Percentiles rank a stretch among this genome's conserved stretches.
These are phyloP conservation scores for Brachionus koreanus DNA, from an alignment of 1,140 invertebrate genomes.

Conservation along the genomic window DNA sequence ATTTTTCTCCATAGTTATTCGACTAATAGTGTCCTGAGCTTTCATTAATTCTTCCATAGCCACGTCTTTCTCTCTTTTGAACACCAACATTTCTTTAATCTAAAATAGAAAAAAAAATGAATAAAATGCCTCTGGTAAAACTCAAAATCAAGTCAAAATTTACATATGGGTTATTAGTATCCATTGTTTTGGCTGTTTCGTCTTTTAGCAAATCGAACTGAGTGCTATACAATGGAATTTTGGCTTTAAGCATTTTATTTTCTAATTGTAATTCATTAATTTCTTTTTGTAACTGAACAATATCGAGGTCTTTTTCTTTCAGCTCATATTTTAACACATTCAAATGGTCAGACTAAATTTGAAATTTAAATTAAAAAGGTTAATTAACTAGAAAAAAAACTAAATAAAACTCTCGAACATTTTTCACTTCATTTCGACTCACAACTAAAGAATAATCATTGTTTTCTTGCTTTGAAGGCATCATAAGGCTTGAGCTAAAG, in stretches of 20 bases:
- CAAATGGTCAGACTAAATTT: neutral
- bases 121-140: neutral
- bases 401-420: slow-evolving; percentile 6
- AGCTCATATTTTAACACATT: slow-evolving; percentile 38
- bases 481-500: neutral
- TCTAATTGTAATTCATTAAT: slow-evolving; percentile 43
- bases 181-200: slow-evolving; percentile 32
- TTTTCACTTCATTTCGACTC: slow-evolving; percentile 7
- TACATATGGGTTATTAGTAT: slow-evolving; percentile 30
- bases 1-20: slow-evolving; percentile 13
- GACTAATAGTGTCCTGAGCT: slow-evolving; percentile 12
- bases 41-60: slow-evolving; percentile 33
- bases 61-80: slow-evolving; percentile 36
- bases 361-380: neutral
- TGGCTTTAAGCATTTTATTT: slow-evolving; percentile 43
- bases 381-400: neutral
- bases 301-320: slow-evolving; percentile 44
- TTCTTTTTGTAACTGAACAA: slow-evolving; percentile 43
- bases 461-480: neutral
- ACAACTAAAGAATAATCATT: neutral
- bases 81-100: slow-evolving; percentile 33
- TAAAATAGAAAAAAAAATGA: neutral
- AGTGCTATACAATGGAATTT: slow-evolving; percentile 16
- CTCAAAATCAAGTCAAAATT: neutral
- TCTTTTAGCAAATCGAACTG: slow-evolving; percentile 11